Evolutionary conservation across 2,113 vertebrate species (phyloP), one percentile per base, ranked within the genome.

Genomic region (Phainopepla nitens): DNA sequence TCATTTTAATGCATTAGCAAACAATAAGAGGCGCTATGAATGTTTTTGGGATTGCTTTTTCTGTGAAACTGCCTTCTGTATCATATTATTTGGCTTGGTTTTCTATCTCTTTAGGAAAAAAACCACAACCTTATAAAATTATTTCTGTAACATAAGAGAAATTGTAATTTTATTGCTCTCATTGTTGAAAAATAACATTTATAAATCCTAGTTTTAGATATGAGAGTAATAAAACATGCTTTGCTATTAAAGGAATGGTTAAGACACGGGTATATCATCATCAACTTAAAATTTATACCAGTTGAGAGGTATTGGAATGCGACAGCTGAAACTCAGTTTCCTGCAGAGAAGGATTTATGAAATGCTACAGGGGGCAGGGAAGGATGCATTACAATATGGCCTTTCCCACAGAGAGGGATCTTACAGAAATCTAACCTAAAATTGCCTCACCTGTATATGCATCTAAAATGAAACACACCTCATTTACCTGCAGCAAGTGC

Each of bases 311-410:
- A 82, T 88, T 79, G 76, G 50, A 94, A 77, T 14, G 27, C 0
- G 1, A 80, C 80, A 92, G 68, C 69, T 94, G 95, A 94, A 82
- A 65, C 50, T 66, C 4, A 27, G 51, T 80, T 94, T 82, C 93
- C 96, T 82, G 70, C 77, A 87, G 92, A 51, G 94, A 93, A 91
- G 84, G 62, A 57, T 95, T 96, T 96, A 94, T 94, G 89, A 94
- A 96, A 91, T 91, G 60, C 87, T 73, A 9, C 82, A 54, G 95
- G 81, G 51, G 78, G 89, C 62, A 91, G 47, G 50, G 85, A 89
- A 95, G 51, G 82, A 87, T 85, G 44, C 41, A 44, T 91, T 88
- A 85, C 70, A 91, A 58, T 85, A 87, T 82, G 90, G 62, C 22
- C 58, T 87, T 94, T 96, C 91, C 93, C 62, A 82, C 90, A 90